A percentile compares a stretch with the other conserved stretches of the same genome.
These are phyloP conservation scores for Matsumyia berberina DNA, from an alignment of 2,888 invertebrate genomes.

Conservation along the genomic window DNA sequence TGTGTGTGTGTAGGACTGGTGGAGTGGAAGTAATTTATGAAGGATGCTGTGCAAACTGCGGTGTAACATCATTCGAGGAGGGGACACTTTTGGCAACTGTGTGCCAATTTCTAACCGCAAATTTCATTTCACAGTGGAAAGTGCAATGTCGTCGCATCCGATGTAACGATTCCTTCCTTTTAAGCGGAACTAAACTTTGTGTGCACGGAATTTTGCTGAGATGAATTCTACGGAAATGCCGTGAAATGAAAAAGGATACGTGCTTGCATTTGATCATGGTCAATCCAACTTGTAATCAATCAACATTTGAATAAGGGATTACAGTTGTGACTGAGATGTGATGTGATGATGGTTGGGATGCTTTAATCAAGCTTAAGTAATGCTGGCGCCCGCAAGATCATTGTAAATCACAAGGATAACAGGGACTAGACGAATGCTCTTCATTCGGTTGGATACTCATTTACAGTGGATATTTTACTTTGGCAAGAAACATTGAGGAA, in stretches of 20 bases:
- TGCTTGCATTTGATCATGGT: constrained; percentile 51
- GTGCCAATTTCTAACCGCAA: constrained; percentile 66
- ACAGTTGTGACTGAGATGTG: no score
- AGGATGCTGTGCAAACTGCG: constrained; percentile 56
- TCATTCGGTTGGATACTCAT: no score
- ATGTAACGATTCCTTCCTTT: constrained; percentile 35
- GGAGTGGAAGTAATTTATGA: constrained; percentile 61
- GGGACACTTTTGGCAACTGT: constrained; percentile 64
- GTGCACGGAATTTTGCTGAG: constrained; percentile 5
- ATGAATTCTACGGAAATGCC: constrained; percentile 12
- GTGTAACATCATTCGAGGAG: constrained; percentile 10
- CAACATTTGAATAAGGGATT: constrained; percentile 31
- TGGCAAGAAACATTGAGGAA: no score
- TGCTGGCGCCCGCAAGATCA: no score
- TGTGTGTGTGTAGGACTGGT: constrained; percentile 3
- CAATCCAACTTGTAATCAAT: constrained; percentile 44
- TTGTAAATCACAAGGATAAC: no score
- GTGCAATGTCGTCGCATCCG: constrained; percentile 32
- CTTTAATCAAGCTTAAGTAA: no score
- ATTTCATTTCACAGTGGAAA: constrained; percentile 44
- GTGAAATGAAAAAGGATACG: constrained; percentile 13
- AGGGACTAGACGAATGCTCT: no score
- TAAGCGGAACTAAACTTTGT: not conserved
- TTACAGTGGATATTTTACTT: no score
- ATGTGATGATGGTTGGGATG: not conserved